Evolutionary conservation across 2,888 invertebrate species (phyloP).

Genomic region (Erpobdella octoculata): DNA sequence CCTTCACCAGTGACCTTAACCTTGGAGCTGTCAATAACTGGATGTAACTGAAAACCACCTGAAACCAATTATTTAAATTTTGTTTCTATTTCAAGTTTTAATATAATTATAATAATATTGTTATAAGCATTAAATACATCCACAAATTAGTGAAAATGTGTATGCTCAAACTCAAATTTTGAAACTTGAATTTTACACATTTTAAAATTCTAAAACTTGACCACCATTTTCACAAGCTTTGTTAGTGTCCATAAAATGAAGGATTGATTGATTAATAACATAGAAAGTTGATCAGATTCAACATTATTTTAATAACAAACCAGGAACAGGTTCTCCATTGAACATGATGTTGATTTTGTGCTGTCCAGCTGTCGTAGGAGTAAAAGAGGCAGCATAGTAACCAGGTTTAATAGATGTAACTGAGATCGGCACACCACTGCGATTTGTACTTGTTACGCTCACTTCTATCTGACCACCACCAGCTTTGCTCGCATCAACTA

Average conservation of each 20-base stretch:
- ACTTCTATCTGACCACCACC: conserved; percentile 5
- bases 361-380: neutral
- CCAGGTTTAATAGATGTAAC: neutral
- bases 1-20: neutral
- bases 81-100: neutral
- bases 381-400: conserved; percentile 1
- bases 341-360: neutral
- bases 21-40: neutral
- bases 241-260: neutral
- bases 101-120: neutral
- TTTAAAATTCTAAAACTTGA: neutral
- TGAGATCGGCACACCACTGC: neutral
- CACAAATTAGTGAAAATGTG: neutral
- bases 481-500: conserved; percentile 11
- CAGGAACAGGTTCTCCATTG: neutral
- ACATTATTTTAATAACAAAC: neutral
- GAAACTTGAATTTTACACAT: neutral
- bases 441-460: neutral
- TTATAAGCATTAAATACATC: neutral
- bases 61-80: no score
- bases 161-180: neutral
- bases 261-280: no score
- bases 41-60: neutral
- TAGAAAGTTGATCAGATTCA: no score
- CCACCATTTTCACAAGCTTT: neutral